Evolutionary conservation across 2,888 invertebrate genomes (phyloP).

Genomic region (Orthosia gothica): DNA sequence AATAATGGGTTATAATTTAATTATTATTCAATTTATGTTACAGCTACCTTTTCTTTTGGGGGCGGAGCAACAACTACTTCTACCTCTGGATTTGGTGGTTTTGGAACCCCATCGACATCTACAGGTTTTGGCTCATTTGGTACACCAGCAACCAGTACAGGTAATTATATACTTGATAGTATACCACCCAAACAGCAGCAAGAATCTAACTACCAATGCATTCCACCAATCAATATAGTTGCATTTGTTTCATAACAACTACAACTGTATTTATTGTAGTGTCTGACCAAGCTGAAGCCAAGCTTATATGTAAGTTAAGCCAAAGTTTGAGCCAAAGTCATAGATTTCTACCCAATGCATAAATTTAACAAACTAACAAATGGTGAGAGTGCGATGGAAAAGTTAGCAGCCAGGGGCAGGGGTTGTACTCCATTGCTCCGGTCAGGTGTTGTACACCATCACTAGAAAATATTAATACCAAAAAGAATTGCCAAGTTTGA

Average conservation of each 20-base stretch:
- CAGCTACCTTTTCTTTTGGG: conserved; percentile 90
- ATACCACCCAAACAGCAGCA: neutral
- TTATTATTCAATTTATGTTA: conserved; percentile 58
- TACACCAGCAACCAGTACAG: conserved; percentile 75
- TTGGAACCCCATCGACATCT: conserved; percentile 87
- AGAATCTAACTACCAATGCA: neutral
- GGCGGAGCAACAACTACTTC: conserved; percentile 89
- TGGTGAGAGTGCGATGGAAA: too few relatives aligned
- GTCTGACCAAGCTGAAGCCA: too few relatives aligned
- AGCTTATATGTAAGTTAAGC: too few relatives aligned
- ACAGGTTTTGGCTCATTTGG: conserved; percentile 80
- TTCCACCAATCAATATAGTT: neutral
- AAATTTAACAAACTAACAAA: too few relatives aligned
- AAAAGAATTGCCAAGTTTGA: too few relatives aligned
- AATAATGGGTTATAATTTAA: neutral
- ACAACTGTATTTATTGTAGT: neutral
- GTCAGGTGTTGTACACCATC: too few relatives aligned
- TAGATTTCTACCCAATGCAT: too few relatives aligned
- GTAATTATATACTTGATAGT: conserved; percentile 4
- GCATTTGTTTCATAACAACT: neutral
- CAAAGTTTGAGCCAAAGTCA: too few relatives aligned
- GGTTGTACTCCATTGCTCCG: too few relatives aligned
- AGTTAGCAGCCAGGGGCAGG: too few relatives aligned
- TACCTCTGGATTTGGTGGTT: conserved; percentile 85
- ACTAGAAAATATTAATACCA: too few relatives aligned